These are phyloP conservation scores for Pollenia labialis DNA, from an alignment of 2,888 invertebrate genomes.

Conservation along the genomic window DNA sequence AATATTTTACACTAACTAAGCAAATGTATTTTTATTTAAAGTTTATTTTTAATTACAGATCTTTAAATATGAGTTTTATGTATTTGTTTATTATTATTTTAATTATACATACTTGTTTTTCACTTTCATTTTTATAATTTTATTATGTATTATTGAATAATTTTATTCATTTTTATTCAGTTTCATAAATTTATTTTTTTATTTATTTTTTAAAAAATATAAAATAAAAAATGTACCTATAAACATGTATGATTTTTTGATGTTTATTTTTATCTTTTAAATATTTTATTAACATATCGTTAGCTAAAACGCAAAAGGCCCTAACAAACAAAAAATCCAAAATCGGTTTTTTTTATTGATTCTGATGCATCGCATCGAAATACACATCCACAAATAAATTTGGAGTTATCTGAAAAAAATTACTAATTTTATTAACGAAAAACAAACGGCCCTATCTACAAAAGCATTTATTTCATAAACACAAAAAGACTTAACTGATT, in stretches of 20 bases:
- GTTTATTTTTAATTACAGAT: constrained; percentile 76
- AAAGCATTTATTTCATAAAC: too few relatives aligned
- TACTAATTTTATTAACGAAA: too few relatives aligned
- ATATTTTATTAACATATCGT: constrained; percentile 29
- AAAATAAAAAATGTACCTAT: constrained; percentile 56
- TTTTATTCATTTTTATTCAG: constrained; percentile 53
- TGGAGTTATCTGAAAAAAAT: too few relatives aligned
- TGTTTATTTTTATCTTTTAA: constrained; percentile 45
- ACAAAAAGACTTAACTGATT: too few relatives aligned
- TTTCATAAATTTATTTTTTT: constrained; percentile 59
- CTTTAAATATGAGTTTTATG: constrained; percentile 75
- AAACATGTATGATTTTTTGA: constrained; percentile 42
- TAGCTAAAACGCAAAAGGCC: too few relatives aligned
- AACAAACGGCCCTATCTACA: too few relatives aligned
- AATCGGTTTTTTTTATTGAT: too few relatives aligned
- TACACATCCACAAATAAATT: too few relatives aligned
- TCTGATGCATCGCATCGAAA: too few relatives aligned
- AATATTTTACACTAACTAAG: constrained; percentile 76
- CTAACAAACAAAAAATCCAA: too few relatives aligned
- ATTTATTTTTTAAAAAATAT: constrained; percentile 49
- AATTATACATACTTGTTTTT: constrained; percentile 62
- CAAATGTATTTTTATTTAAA: constrained; percentile 76
- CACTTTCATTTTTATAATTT: constrained; percentile 50
- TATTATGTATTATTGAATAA: constrained; percentile 52
- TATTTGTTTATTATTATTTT: constrained; percentile 66